Evolutionary conservation across 2,113 vertebrate genomes (phyloP), one percentile per base, ranked within the genome.

Genomic region (Meles meles): DNA sequence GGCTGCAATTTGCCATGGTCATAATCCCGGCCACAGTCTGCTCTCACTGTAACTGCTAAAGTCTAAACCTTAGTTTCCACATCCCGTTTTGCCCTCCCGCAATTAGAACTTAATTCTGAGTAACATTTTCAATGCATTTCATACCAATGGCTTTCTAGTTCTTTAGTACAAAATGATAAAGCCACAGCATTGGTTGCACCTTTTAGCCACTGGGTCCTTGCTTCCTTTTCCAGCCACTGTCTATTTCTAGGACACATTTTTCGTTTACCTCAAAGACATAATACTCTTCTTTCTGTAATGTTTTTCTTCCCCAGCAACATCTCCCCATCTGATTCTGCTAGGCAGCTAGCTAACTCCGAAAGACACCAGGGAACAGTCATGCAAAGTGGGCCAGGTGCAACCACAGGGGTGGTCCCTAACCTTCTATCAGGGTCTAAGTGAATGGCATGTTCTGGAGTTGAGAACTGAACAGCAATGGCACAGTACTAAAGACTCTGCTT

Each of bases 391-490:
- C 34, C 14, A 49, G 34, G 12, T 76, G 6, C n/a, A 85, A 12
- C 8, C 42, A 1, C 15, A 31, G 23, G 14, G 2, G 31, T 11
- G 37, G 31, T 29, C n/a, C 31, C 27, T 1, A 9, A 7, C 25
- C 7, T 44, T 15, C 3, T 4, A 42, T 2, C 67, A 2, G 1
- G 3, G 65, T 27, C 25, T 29, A 71, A 69, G n/a, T 8, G 11
- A n/a, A 59, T 2, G 44, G 13, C 55, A 2, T 27, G 21, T 34
- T 52, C 23, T 47, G 17, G 52, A 69, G 12, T 55, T 83, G 34
- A 42, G 82, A 55, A 29, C 7, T 55, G 18, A 85, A 67, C 10
- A 52, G 18, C 0, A 6, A 1, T 0, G 5, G 18, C 1, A 0
- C 44, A 57, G 11, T 4, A n/a, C 6, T 5, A 11, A 90, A 12